phyloP scores from a whole-genome alignment of 2,888 invertebrate genomes.

The Cataglyphis livida region DNA sequence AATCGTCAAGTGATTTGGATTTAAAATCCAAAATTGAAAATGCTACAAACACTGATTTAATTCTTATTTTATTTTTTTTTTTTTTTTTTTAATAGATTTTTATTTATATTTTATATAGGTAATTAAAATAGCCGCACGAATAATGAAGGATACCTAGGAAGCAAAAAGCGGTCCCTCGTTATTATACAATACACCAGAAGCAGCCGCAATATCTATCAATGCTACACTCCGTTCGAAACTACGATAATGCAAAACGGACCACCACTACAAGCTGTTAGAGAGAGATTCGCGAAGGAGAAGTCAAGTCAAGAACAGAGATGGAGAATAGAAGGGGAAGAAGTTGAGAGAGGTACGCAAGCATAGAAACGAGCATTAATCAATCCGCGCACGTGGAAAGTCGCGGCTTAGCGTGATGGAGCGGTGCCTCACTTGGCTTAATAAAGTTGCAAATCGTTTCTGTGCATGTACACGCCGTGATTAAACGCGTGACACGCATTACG shows the following conservation, averaged over 20 bases:
- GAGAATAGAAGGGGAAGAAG: conserved; percentile 23
- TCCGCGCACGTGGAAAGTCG: conserved; percentile 73
- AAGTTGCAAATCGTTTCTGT: conserved; percentile 58
- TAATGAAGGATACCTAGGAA: conserved; percentile 66
- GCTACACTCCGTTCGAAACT: conserved; percentile 71
- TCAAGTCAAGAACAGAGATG: not conserved
- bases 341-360: conserved; percentile 47
- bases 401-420: conserved; percentile 50
- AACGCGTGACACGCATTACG: conserved; percentile 52
- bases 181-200: conserved; percentile 76
- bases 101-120: too few relatives aligned
- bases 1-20: too few relatives aligned
- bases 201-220: conserved; percentile 76
- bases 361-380: conserved; percentile 79
- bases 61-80: too few relatives aligned
- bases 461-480: conserved; percentile 47
- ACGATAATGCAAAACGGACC: conserved; percentile 76
- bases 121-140: conserved; percentile 53
- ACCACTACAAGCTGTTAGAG: conserved; percentile 71
- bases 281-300: conserved; percentile 45
- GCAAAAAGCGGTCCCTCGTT: conserved; percentile 45
- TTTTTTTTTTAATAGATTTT: too few relatives aligned
- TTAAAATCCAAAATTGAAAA: too few relatives aligned
- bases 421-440: conserved; percentile 62
- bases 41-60: too few relatives aligned